phyloP scores from a whole-genome alignment of 2,113 vertebrate species.

The Electrona antarctica region DNA sequence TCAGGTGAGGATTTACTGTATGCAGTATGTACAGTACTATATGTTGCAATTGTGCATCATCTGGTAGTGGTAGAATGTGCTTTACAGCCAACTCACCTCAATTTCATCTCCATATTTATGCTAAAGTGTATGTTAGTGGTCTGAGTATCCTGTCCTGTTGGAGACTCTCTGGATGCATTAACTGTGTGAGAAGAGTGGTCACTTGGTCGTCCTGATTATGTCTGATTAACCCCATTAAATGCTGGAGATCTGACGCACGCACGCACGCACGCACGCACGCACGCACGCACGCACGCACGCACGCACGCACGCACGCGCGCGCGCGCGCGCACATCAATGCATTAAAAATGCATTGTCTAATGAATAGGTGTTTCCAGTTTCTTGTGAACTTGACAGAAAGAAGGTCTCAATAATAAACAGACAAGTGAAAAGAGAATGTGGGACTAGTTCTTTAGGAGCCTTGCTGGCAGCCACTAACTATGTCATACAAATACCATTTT shows the following conservation, averaged over 20 bases:
- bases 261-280: not conserved
- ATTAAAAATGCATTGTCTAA: no score
- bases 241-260: not conserved
- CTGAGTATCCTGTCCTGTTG: conserved; percentile 3
- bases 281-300: not conserved
- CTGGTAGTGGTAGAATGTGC: no score
- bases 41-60: no score
- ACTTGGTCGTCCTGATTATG: conserved; percentile 36
- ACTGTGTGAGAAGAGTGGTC: conserved; percentile 9
- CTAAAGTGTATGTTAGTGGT: conserved; percentile 24
- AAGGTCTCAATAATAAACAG: not conserved
- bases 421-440: not conserved
- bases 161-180: conserved; percentile 20
- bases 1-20: no score
- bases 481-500: no score
- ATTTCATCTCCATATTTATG: not conserved
- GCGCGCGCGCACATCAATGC: no score
- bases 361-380: no score
- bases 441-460: not conserved
- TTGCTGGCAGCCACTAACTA: not conserved
- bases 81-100: no score
- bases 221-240: conserved; percentile 31
- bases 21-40: no score
- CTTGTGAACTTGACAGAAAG: not conserved
- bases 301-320: not conserved